Conservation (phyloP, 2,113 vertebrate species). For the Atherinomorus stipes region DNA sequence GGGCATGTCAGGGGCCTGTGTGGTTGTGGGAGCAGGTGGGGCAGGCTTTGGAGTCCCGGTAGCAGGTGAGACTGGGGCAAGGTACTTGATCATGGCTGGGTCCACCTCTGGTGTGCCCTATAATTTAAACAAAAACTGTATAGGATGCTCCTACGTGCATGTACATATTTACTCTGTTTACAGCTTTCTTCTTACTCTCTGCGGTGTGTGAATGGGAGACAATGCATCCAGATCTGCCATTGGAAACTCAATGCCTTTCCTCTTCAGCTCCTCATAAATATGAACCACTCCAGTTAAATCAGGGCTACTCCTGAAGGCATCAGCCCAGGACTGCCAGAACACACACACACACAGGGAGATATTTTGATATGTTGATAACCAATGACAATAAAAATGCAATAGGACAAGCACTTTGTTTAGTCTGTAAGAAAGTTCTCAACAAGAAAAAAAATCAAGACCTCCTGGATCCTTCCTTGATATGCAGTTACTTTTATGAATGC, state of each 20-base stretch:
- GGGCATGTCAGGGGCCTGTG: slow-evolving; percentile 72
- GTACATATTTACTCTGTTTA: background rate
- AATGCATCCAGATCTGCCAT: slow-evolving; percentile 96
- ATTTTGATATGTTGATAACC: background rate
- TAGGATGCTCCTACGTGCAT: background rate
- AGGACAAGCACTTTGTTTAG: background rate
- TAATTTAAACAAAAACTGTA: background rate
- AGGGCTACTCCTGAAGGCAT: slow-evolving; percentile 96
- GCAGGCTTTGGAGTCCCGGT: slow-evolving; percentile 43
- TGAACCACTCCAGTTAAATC: slow-evolving; percentile 98
- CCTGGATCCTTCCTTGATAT: too few relatives aligned
- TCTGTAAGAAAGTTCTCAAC: background rate
- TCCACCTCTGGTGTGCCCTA: slow-evolving; percentile 96
- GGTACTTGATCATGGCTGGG: slow-evolving; percentile 90
- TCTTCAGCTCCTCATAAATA: slow-evolving; percentile 98
- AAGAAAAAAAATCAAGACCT: background rate
- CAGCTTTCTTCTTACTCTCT: slow-evolving; percentile 83
- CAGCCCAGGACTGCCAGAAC: slow-evolving; percentile 92
- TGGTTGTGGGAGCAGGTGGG: slow-evolving; percentile 13
- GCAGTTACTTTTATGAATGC: background rate
- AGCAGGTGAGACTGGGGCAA: slow-evolving; percentile 72
- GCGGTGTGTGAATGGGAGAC: slow-evolving; percentile 98
- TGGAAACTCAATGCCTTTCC: slow-evolving; percentile 96
- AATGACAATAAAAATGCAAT: background rate
- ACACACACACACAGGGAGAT: background rate